These are phyloP conservation scores for Subacronicta megacephala DNA, from an alignment of 2,888 invertebrate species.

Conservation along the genomic window DNA sequence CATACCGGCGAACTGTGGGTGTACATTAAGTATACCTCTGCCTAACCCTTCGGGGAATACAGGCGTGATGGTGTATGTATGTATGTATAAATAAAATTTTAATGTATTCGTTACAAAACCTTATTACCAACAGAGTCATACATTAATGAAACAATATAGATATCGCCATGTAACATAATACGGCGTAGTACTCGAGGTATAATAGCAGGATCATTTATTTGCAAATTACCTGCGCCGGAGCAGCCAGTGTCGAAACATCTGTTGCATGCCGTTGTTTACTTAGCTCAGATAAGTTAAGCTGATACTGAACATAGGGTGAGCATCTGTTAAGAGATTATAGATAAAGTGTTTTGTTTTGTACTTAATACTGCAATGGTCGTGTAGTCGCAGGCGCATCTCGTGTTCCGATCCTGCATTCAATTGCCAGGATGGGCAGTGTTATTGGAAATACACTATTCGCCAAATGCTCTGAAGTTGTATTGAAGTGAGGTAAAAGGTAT, in stretches of 20 bases:
- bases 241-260: conserved; percentile 61
- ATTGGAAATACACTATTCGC: too few species aligned
- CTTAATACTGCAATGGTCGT: neutral
- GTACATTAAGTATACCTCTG: too few species aligned
- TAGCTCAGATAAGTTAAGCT: conserved; percentile 45
- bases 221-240: conserved; percentile 49
- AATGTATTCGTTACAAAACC: too few species aligned
- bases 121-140: neutral
- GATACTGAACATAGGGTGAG: conserved; percentile 49
- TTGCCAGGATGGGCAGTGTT: too few species aligned
- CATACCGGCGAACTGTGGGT: too few species aligned
- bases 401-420: too few species aligned
- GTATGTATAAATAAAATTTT: too few species aligned
- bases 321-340: conserved; percentile 35
- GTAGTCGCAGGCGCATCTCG: neutral
- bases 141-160: conserved; percentile 2
- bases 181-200: conserved; percentile 21
- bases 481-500: too few species aligned
- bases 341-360: conserved; percentile 7
- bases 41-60: too few species aligned
- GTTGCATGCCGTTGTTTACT: conserved; percentile 59
- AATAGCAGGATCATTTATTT: conserved; percentile 49
- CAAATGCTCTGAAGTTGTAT: too few species aligned
- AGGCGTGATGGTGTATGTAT: too few species aligned
- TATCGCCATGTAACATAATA: conserved; percentile 7